Evolutionary conservation across 2,797 vertebrate species (phyloP).

Genomic region (Cetoscarus ocellatus): DNA sequence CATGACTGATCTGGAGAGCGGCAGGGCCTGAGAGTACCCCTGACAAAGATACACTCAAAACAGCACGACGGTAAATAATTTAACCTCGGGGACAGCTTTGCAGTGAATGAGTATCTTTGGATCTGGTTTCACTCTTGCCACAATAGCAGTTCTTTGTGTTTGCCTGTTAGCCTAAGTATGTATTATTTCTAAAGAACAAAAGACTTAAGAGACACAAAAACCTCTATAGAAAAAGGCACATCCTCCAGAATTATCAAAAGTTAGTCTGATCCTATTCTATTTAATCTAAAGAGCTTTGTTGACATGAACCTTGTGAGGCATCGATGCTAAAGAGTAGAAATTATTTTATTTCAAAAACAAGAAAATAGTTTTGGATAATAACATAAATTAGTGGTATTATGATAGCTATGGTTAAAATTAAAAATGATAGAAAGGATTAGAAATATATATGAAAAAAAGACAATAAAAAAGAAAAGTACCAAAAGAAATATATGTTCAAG

Average conservation of each 20-base stretch:
- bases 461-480: no score
- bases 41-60: slow-evolving; percentile 1
- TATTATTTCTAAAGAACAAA: slow-evolving; percentile 25
- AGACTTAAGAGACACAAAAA: slow-evolving; percentile 13
- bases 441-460: no score
- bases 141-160: slow-evolving; percentile 30
- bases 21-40: neutral
- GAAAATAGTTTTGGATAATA: no score
- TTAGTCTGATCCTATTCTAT: neutral
- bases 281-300: no score
- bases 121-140: slow-evolving; percentile 9
- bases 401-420: no score
- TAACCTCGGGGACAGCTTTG: slow-evolving; percentile 23
- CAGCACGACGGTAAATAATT: slow-evolving; percentile 50
- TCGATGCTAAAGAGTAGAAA: no score
- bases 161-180: slow-evolving; percentile 39
- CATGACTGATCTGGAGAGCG: neutral
- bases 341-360: no score
- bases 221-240: neutral
- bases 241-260: neutral
- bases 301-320: no score
- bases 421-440: no score
- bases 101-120: slow-evolving; percentile 36
- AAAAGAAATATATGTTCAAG: no score
- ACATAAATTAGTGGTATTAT: no score